Evolutionary conservation across 2,113 vertebrate genomes (phyloP).

Genomic region (Marmota monax): DNA sequence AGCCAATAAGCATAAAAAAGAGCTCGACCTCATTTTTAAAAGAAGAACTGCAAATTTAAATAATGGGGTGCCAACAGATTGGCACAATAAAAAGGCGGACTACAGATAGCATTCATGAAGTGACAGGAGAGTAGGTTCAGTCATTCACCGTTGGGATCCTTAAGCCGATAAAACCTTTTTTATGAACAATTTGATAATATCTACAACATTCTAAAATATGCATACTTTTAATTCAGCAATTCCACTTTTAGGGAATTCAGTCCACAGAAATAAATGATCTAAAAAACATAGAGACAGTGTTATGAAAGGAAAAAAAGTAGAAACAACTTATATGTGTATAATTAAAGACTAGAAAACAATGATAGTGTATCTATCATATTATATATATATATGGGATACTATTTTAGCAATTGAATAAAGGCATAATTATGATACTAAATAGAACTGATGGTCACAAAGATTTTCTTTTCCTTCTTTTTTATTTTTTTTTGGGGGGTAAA

Average conservation of each 20-base stretch:
- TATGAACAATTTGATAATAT: background rate
- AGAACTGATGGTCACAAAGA: slow-evolving; percentile 28
- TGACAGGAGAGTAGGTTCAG: background rate
- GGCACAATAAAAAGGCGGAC: background rate
- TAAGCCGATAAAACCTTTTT: background rate
- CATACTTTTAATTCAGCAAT: slow-evolving; percentile 13
- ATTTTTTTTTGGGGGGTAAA: too few species aligned
- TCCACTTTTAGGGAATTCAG: slow-evolving; percentile 47
- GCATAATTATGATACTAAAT: background rate
- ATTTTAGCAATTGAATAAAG: background rate
- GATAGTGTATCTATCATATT: background rate
- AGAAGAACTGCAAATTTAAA: slow-evolving; percentile 24
- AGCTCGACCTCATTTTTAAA: background rate
- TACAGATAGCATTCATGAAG: background rate
- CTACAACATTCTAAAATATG: slow-evolving; percentile 1
- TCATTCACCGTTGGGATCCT: background rate
- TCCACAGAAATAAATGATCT: background rate
- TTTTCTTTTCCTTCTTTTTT: background rate
- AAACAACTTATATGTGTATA: background rate
- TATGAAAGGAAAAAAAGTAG: slow-evolving; percentile 10
- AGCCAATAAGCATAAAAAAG: background rate
- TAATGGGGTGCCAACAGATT: background rate
- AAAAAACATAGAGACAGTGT: background rate
- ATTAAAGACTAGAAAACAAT: background rate
- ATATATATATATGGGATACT: background rate